A percentile compares a stretch with the other conserved stretches of the same genome.
These are phyloP conservation scores for Noctilio leporinus DNA, from an alignment of 2,113 vertebrate genomes.

Conservation along the genomic window DNA sequence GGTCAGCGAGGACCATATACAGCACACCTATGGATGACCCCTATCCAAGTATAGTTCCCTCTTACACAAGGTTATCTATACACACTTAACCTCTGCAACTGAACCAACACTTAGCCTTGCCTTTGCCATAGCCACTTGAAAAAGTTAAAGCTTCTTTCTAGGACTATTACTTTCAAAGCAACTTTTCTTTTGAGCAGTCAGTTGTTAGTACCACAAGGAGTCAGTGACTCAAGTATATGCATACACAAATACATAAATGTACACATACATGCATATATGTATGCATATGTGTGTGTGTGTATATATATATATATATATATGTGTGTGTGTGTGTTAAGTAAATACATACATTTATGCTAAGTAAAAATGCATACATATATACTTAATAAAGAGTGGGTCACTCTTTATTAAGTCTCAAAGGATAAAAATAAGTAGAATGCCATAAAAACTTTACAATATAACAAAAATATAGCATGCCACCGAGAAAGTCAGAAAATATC, in stretches of 20 bases:
- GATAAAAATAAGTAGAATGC: not conserved
- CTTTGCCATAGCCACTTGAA: not conserved
- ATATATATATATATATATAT: not conserved
- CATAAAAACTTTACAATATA: not conserved
- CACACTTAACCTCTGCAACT: not conserved
- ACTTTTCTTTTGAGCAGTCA: not conserved
- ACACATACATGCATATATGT: not conserved
- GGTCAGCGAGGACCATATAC: not conserved
- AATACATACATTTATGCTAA: not conserved
- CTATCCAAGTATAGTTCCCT: not conserved
- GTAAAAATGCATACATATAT: not conserved
- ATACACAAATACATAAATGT: not conserved
- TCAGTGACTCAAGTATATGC: not conserved
- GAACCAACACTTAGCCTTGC: not conserved
- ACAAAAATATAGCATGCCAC: not conserved
- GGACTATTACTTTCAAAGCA: not conserved
- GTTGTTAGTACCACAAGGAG: not conserved
- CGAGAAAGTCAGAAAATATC: not conserved
- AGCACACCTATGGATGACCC: not conserved
- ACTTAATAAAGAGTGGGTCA: not conserved
- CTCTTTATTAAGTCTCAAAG: not conserved
- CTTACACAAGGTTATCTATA: not conserved
- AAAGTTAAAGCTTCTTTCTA: not conserved
- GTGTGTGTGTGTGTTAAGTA: too few species aligned
- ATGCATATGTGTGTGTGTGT: too few species aligned